Conservation (phyloP, 2,797 vertebrate genomes). For the Urocyon cinereoargenteus region DNA sequence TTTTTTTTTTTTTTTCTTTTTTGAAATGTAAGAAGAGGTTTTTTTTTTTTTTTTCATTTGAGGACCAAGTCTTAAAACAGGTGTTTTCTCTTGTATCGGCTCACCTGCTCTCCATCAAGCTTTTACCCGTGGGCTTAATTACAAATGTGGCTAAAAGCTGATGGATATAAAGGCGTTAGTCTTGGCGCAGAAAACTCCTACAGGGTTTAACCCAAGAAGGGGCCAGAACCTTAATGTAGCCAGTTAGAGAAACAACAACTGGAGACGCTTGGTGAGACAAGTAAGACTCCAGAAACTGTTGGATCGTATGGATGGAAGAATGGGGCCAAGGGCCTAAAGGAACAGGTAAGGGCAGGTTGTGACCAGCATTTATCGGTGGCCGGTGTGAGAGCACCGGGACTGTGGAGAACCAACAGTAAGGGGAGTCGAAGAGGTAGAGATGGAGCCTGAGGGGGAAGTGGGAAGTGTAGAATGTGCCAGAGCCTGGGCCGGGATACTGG, state of each 20-base stretch:
- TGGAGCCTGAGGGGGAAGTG: background rate
- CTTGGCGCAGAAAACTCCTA: background rate
- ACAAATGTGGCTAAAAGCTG: background rate
- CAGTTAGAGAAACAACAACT: background rate
- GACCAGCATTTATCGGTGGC: background rate
- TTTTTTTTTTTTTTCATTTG: background rate
- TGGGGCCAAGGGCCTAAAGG: background rate
- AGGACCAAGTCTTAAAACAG: background rate
- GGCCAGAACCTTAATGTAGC: background rate
- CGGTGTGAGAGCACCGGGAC: background rate
- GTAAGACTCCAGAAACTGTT: background rate
- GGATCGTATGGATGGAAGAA: background rate
- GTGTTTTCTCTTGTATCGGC: constrained; percentile 20
- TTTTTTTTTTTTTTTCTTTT: background rate
- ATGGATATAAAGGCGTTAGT: constrained; percentile 17
- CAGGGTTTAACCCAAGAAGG: constrained; percentile 43
- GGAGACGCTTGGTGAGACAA: background rate
- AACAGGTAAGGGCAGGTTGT: background rate
- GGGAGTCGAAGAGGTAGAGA: background rate
- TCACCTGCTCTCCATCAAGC: constrained; percentile 39
- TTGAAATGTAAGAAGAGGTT: background rate
- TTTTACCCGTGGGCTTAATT: constrained; percentile 36
- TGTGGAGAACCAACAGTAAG: background rate
- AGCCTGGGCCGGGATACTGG: background rate
- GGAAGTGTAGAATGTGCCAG: background rate